Conservation (phyloP, 2,113 vertebrate genomes). For the Misgurnus mizolepis region DNA sequence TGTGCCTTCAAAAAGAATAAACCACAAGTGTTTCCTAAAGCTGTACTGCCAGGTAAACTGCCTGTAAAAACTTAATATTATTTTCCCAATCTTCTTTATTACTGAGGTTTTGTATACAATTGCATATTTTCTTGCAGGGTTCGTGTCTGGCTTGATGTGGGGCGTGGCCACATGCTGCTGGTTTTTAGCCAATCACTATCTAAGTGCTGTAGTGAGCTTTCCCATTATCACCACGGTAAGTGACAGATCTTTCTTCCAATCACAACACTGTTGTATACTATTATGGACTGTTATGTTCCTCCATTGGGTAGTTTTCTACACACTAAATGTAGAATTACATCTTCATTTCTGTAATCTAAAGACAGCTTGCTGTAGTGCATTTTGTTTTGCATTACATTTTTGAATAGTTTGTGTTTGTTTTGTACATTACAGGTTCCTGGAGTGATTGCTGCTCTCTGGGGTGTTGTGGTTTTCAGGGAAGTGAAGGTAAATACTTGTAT, state of each 20-base stretch:
- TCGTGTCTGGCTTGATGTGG: slow-evolving; percentile 83
- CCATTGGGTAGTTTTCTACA: too few relatives aligned
- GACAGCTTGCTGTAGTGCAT: background rate
- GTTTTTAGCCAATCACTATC: slow-evolving; percentile 83
- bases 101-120: background rate
- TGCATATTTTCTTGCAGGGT: slow-evolving; percentile 69
- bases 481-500: slow-evolving; percentile 43
- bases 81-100: background rate
- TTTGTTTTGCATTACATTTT: background rate
- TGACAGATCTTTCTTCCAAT: background rate
- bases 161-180: slow-evolving; percentile 82
- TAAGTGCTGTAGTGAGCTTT: slow-evolving; percentile 84
- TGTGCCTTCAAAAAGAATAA: slow-evolving; percentile 80
- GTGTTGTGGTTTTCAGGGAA: slow-evolving; percentile 57
- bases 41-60: slow-evolving; percentile 61
- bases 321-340: background rate
- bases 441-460: slow-evolving; percentile 56
- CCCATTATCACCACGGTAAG: slow-evolving; percentile 87
- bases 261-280: background rate
- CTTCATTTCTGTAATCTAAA: background rate
- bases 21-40: slow-evolving; percentile 77
- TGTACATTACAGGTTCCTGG: slow-evolving; percentile 49
- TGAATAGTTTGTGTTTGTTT: background rate
- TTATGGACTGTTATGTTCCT: background rate
- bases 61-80: background rate